These are phyloP conservation scores for Orthonyx spaldingii DNA, from an alignment of 2,113 vertebrate species.

Conservation along the genomic window DNA sequence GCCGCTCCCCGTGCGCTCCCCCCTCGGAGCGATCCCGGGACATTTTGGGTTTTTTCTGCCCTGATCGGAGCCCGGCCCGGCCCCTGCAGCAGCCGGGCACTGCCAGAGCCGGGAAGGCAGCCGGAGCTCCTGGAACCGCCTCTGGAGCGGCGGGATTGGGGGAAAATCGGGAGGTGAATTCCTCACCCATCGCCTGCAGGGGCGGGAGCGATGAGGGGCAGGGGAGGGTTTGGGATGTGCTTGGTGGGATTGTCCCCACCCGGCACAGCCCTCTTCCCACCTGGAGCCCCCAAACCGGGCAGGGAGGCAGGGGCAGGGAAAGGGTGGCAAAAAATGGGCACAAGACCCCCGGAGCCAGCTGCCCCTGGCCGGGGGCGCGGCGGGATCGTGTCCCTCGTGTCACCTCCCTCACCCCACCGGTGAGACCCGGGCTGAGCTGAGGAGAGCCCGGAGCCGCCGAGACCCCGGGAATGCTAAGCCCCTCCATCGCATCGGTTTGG, in stretches of 20 bases:
- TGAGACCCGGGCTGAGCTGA: background rate
- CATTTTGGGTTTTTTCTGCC: background rate
- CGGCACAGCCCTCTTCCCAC: too few species aligned
- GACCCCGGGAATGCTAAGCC: too few species aligned
- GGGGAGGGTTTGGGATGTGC: background rate
- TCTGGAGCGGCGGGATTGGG: background rate
- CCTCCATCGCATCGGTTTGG: too few species aligned
- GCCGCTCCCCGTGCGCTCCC: background rate
- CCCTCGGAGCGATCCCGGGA: background rate
- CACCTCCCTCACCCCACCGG: too few species aligned
- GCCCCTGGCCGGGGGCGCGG: too few species aligned
- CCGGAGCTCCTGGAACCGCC: background rate
- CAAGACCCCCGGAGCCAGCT: too few species aligned
- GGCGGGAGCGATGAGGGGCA: background rate
- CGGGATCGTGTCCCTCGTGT: too few species aligned
- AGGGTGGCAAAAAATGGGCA: too few species aligned
- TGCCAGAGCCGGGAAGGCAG: too few species aligned
- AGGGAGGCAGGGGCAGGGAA: background rate
- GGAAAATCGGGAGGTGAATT: background rate
- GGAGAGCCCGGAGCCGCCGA: too few species aligned
- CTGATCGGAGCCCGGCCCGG: background rate
- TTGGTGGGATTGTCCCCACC: background rate
- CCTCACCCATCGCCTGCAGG: background rate
- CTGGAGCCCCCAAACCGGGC: background rate
- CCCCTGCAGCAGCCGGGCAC: too few species aligned